These are phyloP conservation scores for Epinephelus coioides DNA, from an alignment of 2,797 vertebrate genomes.

Conservation along the genomic window DNA sequence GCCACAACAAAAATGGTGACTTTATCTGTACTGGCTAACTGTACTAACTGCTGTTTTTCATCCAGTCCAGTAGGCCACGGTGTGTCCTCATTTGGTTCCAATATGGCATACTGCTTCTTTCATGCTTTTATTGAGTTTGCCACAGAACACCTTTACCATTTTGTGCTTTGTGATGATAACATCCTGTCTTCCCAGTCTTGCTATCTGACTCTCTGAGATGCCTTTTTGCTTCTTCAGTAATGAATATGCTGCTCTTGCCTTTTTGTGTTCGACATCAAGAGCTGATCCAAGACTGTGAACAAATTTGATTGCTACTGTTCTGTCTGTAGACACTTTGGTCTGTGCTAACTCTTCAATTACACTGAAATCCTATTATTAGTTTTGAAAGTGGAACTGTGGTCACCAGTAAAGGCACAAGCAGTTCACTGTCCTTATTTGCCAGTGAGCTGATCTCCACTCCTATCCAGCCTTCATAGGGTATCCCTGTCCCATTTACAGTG, in stretches of 20 bases:
- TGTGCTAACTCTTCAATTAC: background rate
- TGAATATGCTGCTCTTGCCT: constrained; percentile 12
- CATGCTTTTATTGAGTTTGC: constrained; percentile 7
- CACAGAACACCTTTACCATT: constrained; percentile 16
- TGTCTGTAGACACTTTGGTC: background rate
- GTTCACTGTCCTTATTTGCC: constrained; percentile 1
- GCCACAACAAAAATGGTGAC: background rate
- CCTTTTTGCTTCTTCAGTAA: background rate
- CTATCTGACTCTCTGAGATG: background rate
- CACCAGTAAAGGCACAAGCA: background rate
- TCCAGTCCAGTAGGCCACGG: background rate
- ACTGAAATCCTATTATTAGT: background rate
- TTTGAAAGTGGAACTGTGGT: background rate
- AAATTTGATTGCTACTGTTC: constrained; percentile 1
- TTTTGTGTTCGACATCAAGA: background rate
- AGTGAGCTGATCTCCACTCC: constrained; percentile 15
- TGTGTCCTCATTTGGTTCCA: constrained; percentile 1
- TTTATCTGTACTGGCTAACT: constrained; percentile 9
- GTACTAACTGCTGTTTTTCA: background rate
- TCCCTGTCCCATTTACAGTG: constrained; percentile 19
- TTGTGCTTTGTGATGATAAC: constrained; percentile 9
- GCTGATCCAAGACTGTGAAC: constrained; percentile 4
- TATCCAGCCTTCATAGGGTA: constrained; percentile 37
- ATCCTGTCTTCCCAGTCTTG: constrained; percentile 21
- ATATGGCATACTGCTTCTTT: background rate